Evolutionary conservation across 2,888 invertebrate species (phyloP), one percentile per base, ranked within the genome.

Genomic region (Andrena bicolor): DNA sequence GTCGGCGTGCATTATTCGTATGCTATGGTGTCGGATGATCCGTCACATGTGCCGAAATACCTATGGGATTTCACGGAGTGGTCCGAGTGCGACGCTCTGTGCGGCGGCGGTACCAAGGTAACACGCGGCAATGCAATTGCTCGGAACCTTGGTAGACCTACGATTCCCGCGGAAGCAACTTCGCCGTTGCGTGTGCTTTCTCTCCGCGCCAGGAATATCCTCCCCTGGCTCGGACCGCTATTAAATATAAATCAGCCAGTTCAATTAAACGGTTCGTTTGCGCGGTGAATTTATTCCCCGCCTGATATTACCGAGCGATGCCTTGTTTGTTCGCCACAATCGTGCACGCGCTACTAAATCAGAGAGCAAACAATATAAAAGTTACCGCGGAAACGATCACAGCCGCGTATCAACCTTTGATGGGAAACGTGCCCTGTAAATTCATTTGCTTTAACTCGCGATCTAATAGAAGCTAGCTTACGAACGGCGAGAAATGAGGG

Each of bases 1-100:
- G 23, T 97, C 0, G 98, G 98, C 64, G 95, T 98, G 41, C 95
- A 95, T 90, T 98, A 97, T 94, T 97, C 97, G 92, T 98, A 98
- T 94, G 97, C 96, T 6, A 95, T 96, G 80, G 74, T 58, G 35
- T 95, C 95, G 58, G 95, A 95, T 81, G 94, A 94, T 72, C 94
- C 96, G 89, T 94, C 94, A 20, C 94, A 95, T 82, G 92, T 91
- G 28, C 95, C 96, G 0, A 95, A 95, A 84, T 97, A 96, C 94
- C 92, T 95, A 60, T 98, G 98, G 97, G 95, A 96, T 65, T 95
- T 97, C 88, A 95, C 96, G 23, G 97, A 97, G 84, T 98, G 98
- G 98, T 96, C 97, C 5, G 95, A 96, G 20, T 98, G 98, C 93
- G 96, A 95, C 56, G 95, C 95, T 0, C 95, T 96, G 20, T 98